Evolutionary conservation across 2,888 invertebrate genomes (phyloP), one percentile per base, ranked within the genome.

Genomic region (Cybosia mesomella): DNA sequence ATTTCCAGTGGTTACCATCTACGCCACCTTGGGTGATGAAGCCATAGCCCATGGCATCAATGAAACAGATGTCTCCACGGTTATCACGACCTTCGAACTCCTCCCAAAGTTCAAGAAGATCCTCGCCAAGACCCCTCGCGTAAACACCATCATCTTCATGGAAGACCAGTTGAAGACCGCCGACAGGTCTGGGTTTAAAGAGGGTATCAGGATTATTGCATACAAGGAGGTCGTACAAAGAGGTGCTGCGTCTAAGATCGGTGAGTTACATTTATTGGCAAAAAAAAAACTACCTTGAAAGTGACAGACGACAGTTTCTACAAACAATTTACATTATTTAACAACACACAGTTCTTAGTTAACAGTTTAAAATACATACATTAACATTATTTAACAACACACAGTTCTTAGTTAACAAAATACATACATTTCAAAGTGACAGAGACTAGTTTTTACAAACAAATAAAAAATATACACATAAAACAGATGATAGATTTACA

Each of bases 31-130:
- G 18, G 99, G 99, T 49, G 98, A 99, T 87, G 99, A 99, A 10
- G 99, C 99, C 2, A 98, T 99, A 73, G 97, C 98, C 9, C 99
- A 99, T 92, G 99, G 99, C 81, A 98, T 99, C 86, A 98, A 98
- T 89, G 99, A 99, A 95, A 99, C 99, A 0, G 98, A 99, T 89
- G 99, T 98, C 0, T 97, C 97, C 59, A 97, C 98, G 11, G 98
- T 99, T 53, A 98, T 99, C 87, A 99, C 99, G 22, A 97, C 98
- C 39, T 97, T 97, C 90, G 98, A 99, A 72, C 96, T 99, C 68
- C 95, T 99, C 89, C 97, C 98, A 61, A 99, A 99, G 94, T 98
- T 99, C 92, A 97, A 96, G 91, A 96, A 96, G 76, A 96, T 98
- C 76, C 94, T 98, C 59, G 91, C 93, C 0, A 95, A 96, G 83